Evolutionary conservation across 1,140 invertebrate species (phyloP).

Genomic region (Apis mellifera): Amel_HAv3.1 CM009931.2:24779501-24780000

Average conservation of each 20-base stretch:
- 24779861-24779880: background rate
- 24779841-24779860: slow-evolving; percentile 13
- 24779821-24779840: slow-evolving; percentile 9
- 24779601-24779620: slow-evolving; percentile 17
- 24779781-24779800: slow-evolving; percentile 54
- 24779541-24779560: background rate
- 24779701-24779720: background rate
- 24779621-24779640: slow-evolving; percentile 4
- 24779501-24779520: background rate
- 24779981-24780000: no score
- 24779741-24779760: background rate
- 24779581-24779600: slow-evolving; percentile 45
- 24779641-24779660: slow-evolving; percentile 38
- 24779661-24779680: background rate
- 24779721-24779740: slow-evolving; percentile 12
- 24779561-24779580: slow-evolving; percentile 29
- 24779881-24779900: no score
- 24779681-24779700: background rate
- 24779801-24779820: slow-evolving; percentile 27
- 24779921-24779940: no score
- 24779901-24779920: background rate
- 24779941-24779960: no score
- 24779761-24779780: slow-evolving; percentile 23
- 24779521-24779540: slow-evolving; percentile 15
- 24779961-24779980: no score